These are phyloP conservation scores for Andricus quercusramuli DNA, from an alignment of 2,888 invertebrate genomes.

Conservation along the genomic window DNA sequence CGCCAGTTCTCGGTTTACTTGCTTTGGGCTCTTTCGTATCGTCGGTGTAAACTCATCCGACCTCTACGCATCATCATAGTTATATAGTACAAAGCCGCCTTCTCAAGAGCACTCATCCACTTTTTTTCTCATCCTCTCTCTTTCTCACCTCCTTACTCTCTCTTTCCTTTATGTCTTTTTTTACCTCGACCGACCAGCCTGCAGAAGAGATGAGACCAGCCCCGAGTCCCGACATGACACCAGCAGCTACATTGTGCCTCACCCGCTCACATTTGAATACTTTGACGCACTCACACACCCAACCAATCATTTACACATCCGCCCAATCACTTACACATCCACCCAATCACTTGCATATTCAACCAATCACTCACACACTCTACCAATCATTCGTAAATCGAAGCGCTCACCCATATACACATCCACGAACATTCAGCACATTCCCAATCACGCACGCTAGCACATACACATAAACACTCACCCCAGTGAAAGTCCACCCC, in stretches of 20 bases:
- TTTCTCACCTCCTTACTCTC: constrained; percentile 45
- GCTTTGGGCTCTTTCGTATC: neutral
- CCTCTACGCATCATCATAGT: constrained; percentile 12
- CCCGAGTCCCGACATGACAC: constrained; percentile 48
- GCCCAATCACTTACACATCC: neutral
- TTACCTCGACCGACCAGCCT: constrained; percentile 43
- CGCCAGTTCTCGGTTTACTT: too few species aligned
- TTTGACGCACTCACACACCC: constrained; percentile 9
- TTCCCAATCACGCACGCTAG: neutral
- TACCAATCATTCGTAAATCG: too few species aligned
- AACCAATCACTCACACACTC: neutral
- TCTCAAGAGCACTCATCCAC: constrained; percentile 40
- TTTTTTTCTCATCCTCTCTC: constrained; percentile 44
- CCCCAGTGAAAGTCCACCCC: constrained; percentile 1
- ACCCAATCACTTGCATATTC: neutral
- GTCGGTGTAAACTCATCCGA: neutral
- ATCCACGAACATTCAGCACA: too few species aligned
- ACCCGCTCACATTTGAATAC: too few species aligned
- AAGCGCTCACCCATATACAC: too few species aligned
- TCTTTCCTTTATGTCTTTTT: constrained; percentile 47
- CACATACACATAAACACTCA: neutral
- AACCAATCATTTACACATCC: neutral
- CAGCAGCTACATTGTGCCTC: constrained; percentile 42
- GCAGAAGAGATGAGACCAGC: constrained; percentile 39
- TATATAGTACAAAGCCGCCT: neutral